A percentile compares a stretch with the other conserved stretches of the same genome.
phyloP scores from a whole-genome alignment of 2,797 vertebrate genomes.

The Crypturellus tataupa region DNA sequence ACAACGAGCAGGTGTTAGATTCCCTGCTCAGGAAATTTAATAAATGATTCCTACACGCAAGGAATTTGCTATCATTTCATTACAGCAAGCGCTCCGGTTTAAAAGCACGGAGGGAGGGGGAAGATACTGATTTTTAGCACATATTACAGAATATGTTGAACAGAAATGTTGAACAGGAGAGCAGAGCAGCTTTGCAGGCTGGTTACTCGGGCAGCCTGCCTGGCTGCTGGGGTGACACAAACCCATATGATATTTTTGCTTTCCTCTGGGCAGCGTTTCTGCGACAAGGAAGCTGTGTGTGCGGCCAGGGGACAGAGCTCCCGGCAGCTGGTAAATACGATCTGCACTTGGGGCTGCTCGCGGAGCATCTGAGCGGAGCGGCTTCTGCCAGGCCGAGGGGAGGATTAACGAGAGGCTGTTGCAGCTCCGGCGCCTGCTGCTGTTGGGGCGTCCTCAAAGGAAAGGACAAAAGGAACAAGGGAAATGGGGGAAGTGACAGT shows the following conservation, averaged over 20 bases:
- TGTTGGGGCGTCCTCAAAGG: not conserved
- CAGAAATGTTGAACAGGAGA: not conserved
- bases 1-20: accelerated
- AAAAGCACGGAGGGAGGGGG: not conserved
- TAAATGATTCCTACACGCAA: accelerated
- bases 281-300: not conserved
- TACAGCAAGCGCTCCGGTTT: not conserved
- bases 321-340: not conserved
- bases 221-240: not conserved
- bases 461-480: not conserved
- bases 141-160: not conserved
- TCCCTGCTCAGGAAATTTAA: not conserved
- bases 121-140: not conserved
- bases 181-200: not conserved
- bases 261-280: not conserved
- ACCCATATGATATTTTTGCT: not conserved
- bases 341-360: not conserved
- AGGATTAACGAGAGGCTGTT: not conserved
- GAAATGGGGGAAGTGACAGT: not conserved
- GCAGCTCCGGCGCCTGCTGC: not conserved
- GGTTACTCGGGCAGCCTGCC: not conserved
- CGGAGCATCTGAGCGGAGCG: not conserved
- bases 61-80: not conserved
- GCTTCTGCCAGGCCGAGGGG: not conserved
- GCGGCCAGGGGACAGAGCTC: not conserved